Percentiles rank a stretch among this genome's conserved stretches.
Conservation (phyloP, 2,113 vertebrate genomes). For the human region DNA sequence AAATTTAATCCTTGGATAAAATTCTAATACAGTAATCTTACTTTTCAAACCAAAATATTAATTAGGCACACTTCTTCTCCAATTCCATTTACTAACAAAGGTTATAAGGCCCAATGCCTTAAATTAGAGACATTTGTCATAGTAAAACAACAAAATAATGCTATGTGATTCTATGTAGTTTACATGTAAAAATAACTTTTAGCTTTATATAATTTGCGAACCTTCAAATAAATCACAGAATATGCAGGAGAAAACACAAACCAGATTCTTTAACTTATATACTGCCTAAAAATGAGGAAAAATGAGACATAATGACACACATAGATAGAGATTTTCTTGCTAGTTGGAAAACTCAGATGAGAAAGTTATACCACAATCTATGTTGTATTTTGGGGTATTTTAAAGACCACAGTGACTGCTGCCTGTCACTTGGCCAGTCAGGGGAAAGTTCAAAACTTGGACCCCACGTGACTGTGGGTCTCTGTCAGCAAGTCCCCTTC, state of each 20-base stretch:
- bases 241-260: neutral
- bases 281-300: neutral
- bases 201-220: neutral
- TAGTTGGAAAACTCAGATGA: neutral
- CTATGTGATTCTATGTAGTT: neutral
- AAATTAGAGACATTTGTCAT: neutral
- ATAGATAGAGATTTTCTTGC: neutral
- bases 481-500: neutral
- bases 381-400: neutral
- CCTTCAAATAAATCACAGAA: neutral
- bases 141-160: constrained; percentile 5
- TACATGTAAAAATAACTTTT: neutral
- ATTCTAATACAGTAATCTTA: neutral
- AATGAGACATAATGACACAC: neutral
- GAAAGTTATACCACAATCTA: neutral
- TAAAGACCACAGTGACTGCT: neutral
- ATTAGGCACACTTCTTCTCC: neutral
- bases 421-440: neutral
- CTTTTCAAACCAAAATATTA: neutral
- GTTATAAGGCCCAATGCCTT: neutral
- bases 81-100: neutral
- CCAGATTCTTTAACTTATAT: neutral
- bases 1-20: neutral
- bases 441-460: neutral
- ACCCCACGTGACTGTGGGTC: neutral